Base-by-base conservation (phyloP, 1,140 invertebrate species). In the Whitmania pigra region DNA sequence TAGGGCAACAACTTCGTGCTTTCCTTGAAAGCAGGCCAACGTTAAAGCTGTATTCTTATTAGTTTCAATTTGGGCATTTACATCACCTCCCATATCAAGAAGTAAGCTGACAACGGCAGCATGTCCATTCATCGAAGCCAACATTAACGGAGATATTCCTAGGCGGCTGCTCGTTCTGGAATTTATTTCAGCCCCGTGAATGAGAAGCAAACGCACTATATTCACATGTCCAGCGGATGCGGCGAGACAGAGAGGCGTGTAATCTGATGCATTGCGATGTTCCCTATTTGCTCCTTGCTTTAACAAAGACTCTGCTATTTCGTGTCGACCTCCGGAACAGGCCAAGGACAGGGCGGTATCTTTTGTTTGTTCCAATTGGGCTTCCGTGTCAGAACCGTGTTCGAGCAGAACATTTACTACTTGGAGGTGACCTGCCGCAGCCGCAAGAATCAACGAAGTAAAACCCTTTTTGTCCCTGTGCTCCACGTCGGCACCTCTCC, bases 121-220 rank as follows among this genome's bases (percentile, higher is more conserved):
- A 84, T 99, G 96, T 0, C 96, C 96, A 87, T 99, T 99, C 96
- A 99, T 99, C 7, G 97, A 94, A 29, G 97, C 95, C 76, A 99
- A 83, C 97, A 99, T 99, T 25, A 99, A 85, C 2, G 97, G 97
- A 0, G 95, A 98, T 77, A 99, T 99, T 67, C 95, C 95, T 53
- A 98, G 84, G 63, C 79, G 81, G 29, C 75, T 78, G 67, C 77
- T 77, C 6, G 78, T 81, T 71, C 83, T 75, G 7, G 95, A 98
- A 84, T 99, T 99, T 73, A 99, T 99, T 84, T 99, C 97, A 66
- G 96, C 96, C 43, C 91, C 91, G 80, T 90, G 92, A 78, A 87
- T 88, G 20, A 99, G 84, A 63, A 97, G 91, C 57, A 99, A 85
- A 78, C 96, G 92, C 75, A 99, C 98, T 76, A 99, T 97, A 81